Evolutionary conservation across 2,888 invertebrate species (phyloP), one percentile per base, ranked within the genome.

Genomic region (Hirtodrosophila trivittata): DNA sequence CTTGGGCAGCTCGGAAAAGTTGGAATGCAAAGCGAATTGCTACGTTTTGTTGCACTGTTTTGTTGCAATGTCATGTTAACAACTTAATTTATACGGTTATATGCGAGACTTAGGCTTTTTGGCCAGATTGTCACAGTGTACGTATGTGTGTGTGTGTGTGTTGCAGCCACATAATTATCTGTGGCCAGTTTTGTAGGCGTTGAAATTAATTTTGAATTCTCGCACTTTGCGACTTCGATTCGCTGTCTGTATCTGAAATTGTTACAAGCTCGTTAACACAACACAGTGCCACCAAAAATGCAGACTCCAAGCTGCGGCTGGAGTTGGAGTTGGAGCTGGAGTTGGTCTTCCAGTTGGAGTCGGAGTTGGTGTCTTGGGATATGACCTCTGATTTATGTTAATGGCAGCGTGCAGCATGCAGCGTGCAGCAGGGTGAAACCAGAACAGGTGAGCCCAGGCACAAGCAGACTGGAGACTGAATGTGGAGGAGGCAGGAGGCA

Each of bases 81-180:
- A 89, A 89, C 89, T 89, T 89, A 89, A 89, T 89, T 89, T 89
- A 89, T 89, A 74, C 77, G 77, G 89, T 89, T 89, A 89, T 89
- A 74, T 78, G 77, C 74, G 26, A 47, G 26, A 12, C 66, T 60
- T 57, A 57, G 47, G 55, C 71, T 56, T 66, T 46, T 52, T 21
- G 2, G 18, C 18, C 18, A 21, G 60, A 14, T 5, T 35, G 43
- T 60, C 60, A 35, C 26, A 14, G 37, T 39, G 7, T 2, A 12
- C 9, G 9, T 41, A 3, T 14, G 13, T 41, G 42, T 28, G 14
- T 28, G 42, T 26, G 26, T 41, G 26, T 26, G 63, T 55, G 42
- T 60, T 45, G 57, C 45, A 39, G 60, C 42, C 72, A 73, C 75
- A 84, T 80, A 80, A 80, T 80, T 80, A 80, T 69, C 70, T 3